Evolutionary conservation across 2,888 invertebrate species (phyloP), one percentile per base, ranked within the genome.

Genomic region (Deladenus siricidicola): DNA sequence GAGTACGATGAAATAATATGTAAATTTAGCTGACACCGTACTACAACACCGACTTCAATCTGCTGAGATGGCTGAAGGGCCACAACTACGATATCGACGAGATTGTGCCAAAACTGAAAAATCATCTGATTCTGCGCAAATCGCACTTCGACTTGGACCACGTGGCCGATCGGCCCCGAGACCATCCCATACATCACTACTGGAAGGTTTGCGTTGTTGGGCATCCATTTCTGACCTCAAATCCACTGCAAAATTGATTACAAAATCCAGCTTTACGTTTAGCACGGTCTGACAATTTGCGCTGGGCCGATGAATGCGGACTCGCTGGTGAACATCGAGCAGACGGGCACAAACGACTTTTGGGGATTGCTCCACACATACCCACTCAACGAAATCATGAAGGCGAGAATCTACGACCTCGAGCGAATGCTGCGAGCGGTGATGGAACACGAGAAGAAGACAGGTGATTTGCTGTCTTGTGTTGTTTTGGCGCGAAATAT

Each of bases 31-130:
- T 66, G 30, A 71, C 72, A 10, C 58, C 63, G 4, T 76, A 74
- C 39, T 75, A 75, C 50, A 70, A 76, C 65, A 75, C 75, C 6
- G 71, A 75, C 56, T 75, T 75, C 55, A 75, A 75, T 42, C 57
- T 75, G 23, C 62, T 75, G 34, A 70, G 75, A 1, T 75, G 75
- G 75, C 55, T 76, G 10, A 70, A 74, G 64, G 75, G 75, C 2
- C 74, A 75, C 47, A 64, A 68, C 55, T 63, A 64, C 34, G 56
- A 70, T 34, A 30, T 76, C 3, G 66, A 64, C 3, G 70, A 75
- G 56, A 70, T 76, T 23, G 70, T 74, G 1, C 64, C 67, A 10
- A 77, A 77, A 51, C 62, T 76, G 39, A 65, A 61, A 21, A 70
- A 70, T 52, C 76, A 76, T 62, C 56, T 76, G 43, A 64, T 39